These are phyloP conservation scores for Megalops cyprinoides DNA, from an alignment of 2,797 vertebrate species.

Conservation along the genomic window DNA sequence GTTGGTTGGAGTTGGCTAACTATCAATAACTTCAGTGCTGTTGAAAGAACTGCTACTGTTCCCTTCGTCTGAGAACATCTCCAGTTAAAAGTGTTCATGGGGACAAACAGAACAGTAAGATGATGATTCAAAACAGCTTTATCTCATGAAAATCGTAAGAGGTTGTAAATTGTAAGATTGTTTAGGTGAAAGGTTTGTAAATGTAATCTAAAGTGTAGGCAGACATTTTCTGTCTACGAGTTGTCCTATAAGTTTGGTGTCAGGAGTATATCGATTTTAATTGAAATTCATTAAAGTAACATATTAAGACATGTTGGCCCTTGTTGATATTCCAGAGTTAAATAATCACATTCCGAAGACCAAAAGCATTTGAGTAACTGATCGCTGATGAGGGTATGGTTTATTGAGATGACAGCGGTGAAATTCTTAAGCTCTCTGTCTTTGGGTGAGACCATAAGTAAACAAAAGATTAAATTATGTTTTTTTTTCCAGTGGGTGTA, in stretches of 20 bases:
- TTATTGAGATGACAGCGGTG: too few relatives aligned
- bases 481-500: too few relatives aligned
- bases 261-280: not conserved
- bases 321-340: not conserved
- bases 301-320: not conserved
- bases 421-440: too few relatives aligned
- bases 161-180: not conserved
- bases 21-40: not conserved
- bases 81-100: not conserved
- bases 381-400: not conserved
- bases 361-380: not conserved
- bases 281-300: not conserved
- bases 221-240: not conserved
- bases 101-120: not conserved
- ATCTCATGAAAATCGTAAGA: not conserved
- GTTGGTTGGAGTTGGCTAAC: not conserved
- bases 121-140: slow-evolving; percentile 3
- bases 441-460: too few relatives aligned
- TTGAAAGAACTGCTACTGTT: not conserved
- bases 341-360: not conserved
- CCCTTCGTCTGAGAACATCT: not conserved
- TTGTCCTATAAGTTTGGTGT: not conserved
- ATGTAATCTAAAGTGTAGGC: not conserved
- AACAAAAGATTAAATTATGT: too few relatives aligned
- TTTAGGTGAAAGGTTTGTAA: not conserved